Evolutionary conservation across 2,797 vertebrate species (phyloP).

Genomic region (Labeo calbasu): DNA sequence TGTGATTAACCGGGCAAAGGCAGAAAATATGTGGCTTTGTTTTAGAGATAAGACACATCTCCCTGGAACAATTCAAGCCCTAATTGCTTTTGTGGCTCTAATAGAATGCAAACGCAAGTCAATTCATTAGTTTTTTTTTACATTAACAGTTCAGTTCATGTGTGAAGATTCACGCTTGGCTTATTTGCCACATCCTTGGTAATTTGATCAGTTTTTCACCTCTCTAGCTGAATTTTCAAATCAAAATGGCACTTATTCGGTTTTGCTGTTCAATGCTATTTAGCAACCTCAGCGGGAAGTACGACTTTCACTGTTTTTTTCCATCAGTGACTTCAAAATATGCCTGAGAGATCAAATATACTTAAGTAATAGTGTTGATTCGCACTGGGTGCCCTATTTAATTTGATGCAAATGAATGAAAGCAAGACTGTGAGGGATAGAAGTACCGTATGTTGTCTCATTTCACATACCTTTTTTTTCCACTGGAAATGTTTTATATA

Average conservation of each 20-base stretch:
- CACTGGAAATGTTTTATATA: neutral
- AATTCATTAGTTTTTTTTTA: conserved; percentile 85
- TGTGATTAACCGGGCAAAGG: conserved; percentile 39
- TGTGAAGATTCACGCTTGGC: conserved; percentile 84
- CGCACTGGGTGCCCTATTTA: neutral
- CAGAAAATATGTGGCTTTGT: conserved; percentile 28
- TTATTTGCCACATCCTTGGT: conserved; percentile 86
- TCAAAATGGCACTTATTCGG: conserved; percentile 77
- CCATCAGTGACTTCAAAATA: neutral
- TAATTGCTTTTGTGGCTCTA: conserved; percentile 71
- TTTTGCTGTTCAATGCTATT: conserved; percentile 47
- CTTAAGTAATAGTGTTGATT: neutral
- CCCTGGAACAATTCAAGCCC: conserved; percentile 55
- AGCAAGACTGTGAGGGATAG: neutral
- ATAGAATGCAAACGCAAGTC: conserved; percentile 86
- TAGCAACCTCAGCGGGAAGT: neutral
- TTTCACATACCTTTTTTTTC: neutral
- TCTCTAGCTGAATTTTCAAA: conserved; percentile 59
- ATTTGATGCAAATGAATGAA: neutral
- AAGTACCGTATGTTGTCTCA: neutral
- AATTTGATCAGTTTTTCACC: conserved; percentile 74
- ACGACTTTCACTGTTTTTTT: neutral
- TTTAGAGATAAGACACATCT: conserved; percentile 43
- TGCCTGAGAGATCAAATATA: conserved; percentile 1
- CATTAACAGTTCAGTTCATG: conserved; percentile 88